A percentile compares a stretch with the other conserved stretches of the same genome.
Evolutionary conservation across 2,797 vertebrate genomes (phyloP).

Genomic region (Micrastur ruficollis): DNA sequence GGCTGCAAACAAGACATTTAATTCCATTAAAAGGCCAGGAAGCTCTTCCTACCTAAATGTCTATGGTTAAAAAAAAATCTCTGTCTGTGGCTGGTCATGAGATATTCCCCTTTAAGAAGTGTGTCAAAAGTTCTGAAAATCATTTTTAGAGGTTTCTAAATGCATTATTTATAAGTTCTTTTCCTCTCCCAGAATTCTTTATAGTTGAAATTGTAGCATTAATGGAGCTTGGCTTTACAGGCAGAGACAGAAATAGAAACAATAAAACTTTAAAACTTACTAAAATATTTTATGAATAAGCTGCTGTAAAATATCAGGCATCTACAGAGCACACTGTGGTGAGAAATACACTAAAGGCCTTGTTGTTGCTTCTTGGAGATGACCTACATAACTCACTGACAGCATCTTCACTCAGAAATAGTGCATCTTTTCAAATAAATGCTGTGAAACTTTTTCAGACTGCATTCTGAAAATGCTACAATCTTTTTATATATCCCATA

Average conservation of each 20-base stretch:
- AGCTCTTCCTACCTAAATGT: neutral
- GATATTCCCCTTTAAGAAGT: neutral
- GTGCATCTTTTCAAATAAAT: neutral
- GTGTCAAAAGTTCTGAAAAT: neutral
- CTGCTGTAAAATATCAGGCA: constrained; percentile 6
- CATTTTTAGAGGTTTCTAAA: neutral
- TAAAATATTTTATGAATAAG: constrained; percentile 16
- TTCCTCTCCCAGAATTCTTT: constrained; percentile 1
- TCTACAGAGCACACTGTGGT: neutral
- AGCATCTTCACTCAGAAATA: neutral
- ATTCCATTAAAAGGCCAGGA: neutral
- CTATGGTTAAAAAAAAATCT: neutral
- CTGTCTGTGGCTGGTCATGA: neutral
- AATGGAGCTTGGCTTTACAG: constrained; percentile 18
- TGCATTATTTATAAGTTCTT: constrained; percentile 11
- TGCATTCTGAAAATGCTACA: neutral
- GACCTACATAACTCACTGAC: neutral
- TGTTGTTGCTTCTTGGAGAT: neutral
- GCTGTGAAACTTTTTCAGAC: neutral
- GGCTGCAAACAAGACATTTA: neutral
- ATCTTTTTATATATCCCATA: neutral
- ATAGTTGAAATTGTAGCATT: neutral
- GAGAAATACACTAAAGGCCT: neutral
- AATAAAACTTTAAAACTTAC: constrained; percentile 49
- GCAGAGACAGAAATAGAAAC: constrained; percentile 36